Evolutionary conservation across 2,797 vertebrate species (phyloP).

Genomic region (Crenichthys baileyi): DNA sequence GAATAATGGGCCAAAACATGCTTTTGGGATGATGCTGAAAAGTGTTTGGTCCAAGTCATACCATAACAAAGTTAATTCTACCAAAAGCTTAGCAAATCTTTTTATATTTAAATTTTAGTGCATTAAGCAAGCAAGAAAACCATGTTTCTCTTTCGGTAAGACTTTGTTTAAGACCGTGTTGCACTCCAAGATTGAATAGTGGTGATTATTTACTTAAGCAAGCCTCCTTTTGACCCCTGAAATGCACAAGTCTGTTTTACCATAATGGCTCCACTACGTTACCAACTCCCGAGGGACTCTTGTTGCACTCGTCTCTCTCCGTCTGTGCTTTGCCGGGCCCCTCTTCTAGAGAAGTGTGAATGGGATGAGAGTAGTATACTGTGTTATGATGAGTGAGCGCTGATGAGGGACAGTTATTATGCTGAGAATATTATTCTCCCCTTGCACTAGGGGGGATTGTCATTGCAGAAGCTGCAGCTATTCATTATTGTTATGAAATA

Average conservation of each 20-base stretch:
- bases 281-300: slow-evolving; percentile 65
- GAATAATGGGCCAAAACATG: no score
- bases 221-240: slow-evolving; percentile 75
- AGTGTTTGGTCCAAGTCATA: not conserved
- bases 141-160: slow-evolving; percentile 5
- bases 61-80: not conserved
- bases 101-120: not conserved
- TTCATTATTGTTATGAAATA: slow-evolving; percentile 79
- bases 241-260: slow-evolving; percentile 70
- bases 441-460: slow-evolving; percentile 53
- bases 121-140: not conserved
- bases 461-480: slow-evolving; percentile 41
- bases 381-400: slow-evolving; percentile 59
- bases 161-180: slow-evolving; percentile 36
- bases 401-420: slow-evolving; percentile 78
- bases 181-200: slow-evolving; percentile 53
- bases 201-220: slow-evolving; percentile 75
- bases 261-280: slow-evolving; percentile 74
- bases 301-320: slow-evolving; percentile 38
- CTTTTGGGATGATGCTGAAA: no score
- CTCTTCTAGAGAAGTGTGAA: slow-evolving; percentile 39
- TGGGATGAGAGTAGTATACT: slow-evolving; percentile 25
- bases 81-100: not conserved
- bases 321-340: slow-evolving; percentile 46
- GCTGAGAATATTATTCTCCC: slow-evolving; percentile 71